These are phyloP conservation scores for Diadophis punctatus DNA, from an alignment of 2,113 vertebrate species.

Conservation along the genomic window DNA sequence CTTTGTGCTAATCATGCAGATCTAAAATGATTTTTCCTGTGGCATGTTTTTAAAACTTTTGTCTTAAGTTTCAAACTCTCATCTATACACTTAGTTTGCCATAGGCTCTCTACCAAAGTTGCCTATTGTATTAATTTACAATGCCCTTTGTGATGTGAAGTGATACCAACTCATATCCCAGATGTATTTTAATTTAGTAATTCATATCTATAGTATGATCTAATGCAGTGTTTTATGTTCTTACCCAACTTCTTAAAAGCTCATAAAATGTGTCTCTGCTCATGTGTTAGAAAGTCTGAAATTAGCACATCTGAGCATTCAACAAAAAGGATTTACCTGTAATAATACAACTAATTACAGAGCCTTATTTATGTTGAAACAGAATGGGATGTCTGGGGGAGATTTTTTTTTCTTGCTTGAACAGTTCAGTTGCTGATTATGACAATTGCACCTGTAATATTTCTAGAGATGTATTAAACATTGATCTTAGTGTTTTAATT, in stretches of 20 bases:
- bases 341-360: conserved; percentile 41
- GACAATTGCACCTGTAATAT: conserved; percentile 79
- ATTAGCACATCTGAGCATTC: conserved; percentile 55
- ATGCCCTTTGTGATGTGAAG: conserved; percentile 13
- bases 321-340: conserved; percentile 32
- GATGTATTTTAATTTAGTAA: conserved; percentile 35
- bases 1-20: background rate
- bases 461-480: conserved; percentile 85
- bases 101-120: conserved; percentile 19
- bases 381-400: conserved; percentile 42
- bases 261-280: conserved; percentile 34
- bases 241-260: conserved; percentile 39
- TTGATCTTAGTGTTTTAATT: conserved; percentile 82
- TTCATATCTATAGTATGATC: conserved; percentile 16
- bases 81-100: conserved; percentile 8
- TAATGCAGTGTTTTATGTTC: conserved; percentile 37
- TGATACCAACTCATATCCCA: conserved; percentile 15
- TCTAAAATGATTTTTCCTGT: background rate
- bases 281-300: conserved; percentile 33
- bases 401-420: conserved; percentile 45
- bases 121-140: conserved; percentile 18
- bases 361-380: conserved; percentile 63
- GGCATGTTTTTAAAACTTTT: background rate
- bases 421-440: conserved; percentile 70
- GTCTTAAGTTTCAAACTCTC: conserved; percentile 4